phyloP scores from a whole-genome alignment of 2,888 invertebrate species.

The Agonopterix subpropinquella region DNA sequence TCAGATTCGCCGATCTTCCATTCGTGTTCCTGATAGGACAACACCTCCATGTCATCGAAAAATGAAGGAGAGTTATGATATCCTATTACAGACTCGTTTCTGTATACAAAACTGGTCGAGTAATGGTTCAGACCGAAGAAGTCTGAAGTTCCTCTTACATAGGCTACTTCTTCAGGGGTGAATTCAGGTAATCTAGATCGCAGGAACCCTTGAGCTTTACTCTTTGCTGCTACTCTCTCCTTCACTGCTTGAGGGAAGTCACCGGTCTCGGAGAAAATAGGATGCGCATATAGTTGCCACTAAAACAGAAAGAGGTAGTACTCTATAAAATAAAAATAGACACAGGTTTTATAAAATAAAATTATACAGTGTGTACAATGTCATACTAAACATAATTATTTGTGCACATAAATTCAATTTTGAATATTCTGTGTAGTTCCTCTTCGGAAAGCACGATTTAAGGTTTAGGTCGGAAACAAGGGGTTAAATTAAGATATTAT shows the following conservation, averaged over 20 bases:
- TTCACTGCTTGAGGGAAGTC: constrained; percentile 78
- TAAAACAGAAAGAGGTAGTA: constrained; percentile 28
- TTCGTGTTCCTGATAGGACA: constrained; percentile 12
- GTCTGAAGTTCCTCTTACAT: constrained; percentile 76
- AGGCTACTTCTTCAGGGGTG: constrained; percentile 73
- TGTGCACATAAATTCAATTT: too few relatives aligned
- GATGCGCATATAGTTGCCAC: constrained; percentile 75
- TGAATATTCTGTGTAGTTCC: too few relatives aligned
- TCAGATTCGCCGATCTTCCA: constrained; percentile 18
- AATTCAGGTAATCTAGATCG: constrained; percentile 76
- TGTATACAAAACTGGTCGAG: constrained; percentile 58
- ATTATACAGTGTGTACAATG: too few relatives aligned
- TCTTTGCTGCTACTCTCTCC: constrained; percentile 68
- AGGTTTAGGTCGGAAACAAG: too few relatives aligned
- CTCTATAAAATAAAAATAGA: background rate
- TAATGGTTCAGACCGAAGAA: constrained; percentile 84
- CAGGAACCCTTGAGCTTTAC: constrained; percentile 70
- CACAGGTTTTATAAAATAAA: too few relatives aligned
- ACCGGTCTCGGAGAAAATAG: constrained; percentile 75
- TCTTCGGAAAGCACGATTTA: too few relatives aligned
- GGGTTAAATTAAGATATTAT: too few relatives aligned
- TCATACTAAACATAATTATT: too few relatives aligned
- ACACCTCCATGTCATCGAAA: constrained; percentile 24
- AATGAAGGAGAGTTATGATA: constrained; percentile 24
- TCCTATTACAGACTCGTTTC: constrained; percentile 25